Evolutionary conservation across 2,797 vertebrate species (phyloP), one percentile per base, ranked within the genome.

Genomic region (Mycteria americana): DNA sequence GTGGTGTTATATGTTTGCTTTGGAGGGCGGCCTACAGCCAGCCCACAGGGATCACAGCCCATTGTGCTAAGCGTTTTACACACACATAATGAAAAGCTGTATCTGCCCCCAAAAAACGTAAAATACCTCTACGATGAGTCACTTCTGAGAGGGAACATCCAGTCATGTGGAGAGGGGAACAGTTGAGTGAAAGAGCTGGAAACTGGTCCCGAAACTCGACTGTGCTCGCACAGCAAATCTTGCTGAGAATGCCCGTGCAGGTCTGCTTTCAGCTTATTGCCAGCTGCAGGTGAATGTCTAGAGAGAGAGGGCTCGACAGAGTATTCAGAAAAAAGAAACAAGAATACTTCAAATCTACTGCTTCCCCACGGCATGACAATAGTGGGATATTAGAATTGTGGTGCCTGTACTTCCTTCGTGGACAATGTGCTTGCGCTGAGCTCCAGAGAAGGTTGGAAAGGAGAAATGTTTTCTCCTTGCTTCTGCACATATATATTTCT

Each of bases 351-450:
- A 45, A 57, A 81, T 63, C 50, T 11, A 24, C 33, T 39, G 21
- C 43, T 85, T 63, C 33, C 45, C 39, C 4, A 1, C 1, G 2
- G 37, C 33, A 30, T 18, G 57, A 35, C 57, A 53, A 31, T 31
- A n/a, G 24, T 9, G n/a, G 28, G 51, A 53, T 70, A 53, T 53
- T 74, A 45, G 35, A 84, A 84, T 92, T 53, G 69, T 46, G 59
- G 85, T 94, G 82, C 75, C 70, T 57, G 70, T 93, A 85, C 43
- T 94, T 93, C 65, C 59, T 95, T 95, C 93, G 90, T 90, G 94
- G 94, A 88, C 89, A 54, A 64, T 27, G 85, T 97, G 74, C 94
- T 96, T 95, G 85, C 67, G 85, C 92, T 93, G 79, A 74, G 95
- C 88, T 92, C 64, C 91, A 91, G 82, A 91, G 80, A 92, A 87